phyloP scores from a whole-genome alignment of 2,888 invertebrate genomes.

The Calameuta pallipes region DNA sequence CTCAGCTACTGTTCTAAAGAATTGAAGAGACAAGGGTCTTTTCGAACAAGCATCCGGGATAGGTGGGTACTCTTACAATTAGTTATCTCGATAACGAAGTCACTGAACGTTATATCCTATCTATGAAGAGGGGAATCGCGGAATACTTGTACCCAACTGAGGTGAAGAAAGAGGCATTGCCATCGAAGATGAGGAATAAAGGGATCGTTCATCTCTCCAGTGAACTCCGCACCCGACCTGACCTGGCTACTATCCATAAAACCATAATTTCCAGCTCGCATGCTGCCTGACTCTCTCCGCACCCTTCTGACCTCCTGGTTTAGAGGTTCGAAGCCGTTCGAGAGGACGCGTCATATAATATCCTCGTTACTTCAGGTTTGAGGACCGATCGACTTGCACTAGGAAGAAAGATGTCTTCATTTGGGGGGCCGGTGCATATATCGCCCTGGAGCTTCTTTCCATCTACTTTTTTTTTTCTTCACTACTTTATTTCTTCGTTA shows the following conservation, averaged over 20 bases:
- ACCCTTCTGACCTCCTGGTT: neutral
- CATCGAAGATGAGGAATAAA: neutral
- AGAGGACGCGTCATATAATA: neutral
- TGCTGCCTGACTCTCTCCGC: constrained; percentile 20
- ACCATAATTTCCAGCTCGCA: constrained; percentile 31
- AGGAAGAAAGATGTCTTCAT: neutral
- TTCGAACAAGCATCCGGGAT: neutral
- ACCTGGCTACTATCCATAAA: constrained; percentile 28
- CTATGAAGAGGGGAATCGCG: neutral
- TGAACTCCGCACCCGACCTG: constrained; percentile 22
- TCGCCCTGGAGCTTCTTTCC: neutral
- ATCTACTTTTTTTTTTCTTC: neutral
- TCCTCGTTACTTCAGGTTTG: neutral
- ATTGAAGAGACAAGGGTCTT: neutral
- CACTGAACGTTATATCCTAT: neutral
- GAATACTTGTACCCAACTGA: neutral
- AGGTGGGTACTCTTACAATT: neutral
- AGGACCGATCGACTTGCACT: neutral
- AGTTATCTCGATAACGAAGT: neutral
- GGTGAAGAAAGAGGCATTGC: neutral
- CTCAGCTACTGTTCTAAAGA: neutral
- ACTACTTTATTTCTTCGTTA: neutral
- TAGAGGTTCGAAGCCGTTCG: neutral
- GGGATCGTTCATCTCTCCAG: constrained; percentile 26
- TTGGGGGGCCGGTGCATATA: neutral